A percentile compares a stretch with the other conserved stretches of the same genome.
These are phyloP conservation scores for Muscidifurax raptorellus DNA, from an alignment of 1,140 invertebrate species.

Conservation along the genomic window DNA sequence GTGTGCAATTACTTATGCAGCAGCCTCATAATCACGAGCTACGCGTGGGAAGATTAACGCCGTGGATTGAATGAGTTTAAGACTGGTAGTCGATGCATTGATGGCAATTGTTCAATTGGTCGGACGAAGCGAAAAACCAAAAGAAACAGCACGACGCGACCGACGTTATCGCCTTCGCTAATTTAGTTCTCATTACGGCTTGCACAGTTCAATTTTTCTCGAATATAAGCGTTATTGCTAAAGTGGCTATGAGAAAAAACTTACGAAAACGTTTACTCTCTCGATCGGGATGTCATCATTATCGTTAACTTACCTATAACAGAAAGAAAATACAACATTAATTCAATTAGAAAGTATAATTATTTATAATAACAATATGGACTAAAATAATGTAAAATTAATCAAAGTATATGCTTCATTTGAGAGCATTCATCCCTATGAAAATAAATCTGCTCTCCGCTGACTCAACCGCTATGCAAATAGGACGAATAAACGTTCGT, in stretches of 20 bases:
- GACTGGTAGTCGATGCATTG: slow-evolving; percentile 54
- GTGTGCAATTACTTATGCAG: slow-evolving; percentile 26
- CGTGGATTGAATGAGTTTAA: slow-evolving; percentile 60
- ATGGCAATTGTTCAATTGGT: slow-evolving; percentile 65
- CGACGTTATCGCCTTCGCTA: background rate
- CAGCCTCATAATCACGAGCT: slow-evolving; percentile 8
- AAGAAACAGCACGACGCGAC: background rate
- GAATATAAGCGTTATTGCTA: background rate
- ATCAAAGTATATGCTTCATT: background rate
- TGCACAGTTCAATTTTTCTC: background rate
- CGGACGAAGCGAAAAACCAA: slow-evolving; percentile 38
- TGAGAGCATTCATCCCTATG: background rate
- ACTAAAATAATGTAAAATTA: too few relatives aligned
- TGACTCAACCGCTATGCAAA: background rate
- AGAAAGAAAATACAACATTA: slow-evolving; percentile 47
- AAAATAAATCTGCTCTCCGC: background rate
- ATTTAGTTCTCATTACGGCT: background rate
- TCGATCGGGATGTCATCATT: background rate
- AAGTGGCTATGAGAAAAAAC: background rate
- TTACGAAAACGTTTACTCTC: background rate
- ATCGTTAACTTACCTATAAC: slow-evolving; percentile 62
- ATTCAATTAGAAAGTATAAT: too few relatives aligned
- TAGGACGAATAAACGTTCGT: background rate
- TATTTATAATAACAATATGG: too few relatives aligned
- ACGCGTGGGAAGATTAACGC: slow-evolving; percentile 60